Conservation (phyloP, 2,113 vertebrate genomes). For the Galeopterus variegatus region DNA sequence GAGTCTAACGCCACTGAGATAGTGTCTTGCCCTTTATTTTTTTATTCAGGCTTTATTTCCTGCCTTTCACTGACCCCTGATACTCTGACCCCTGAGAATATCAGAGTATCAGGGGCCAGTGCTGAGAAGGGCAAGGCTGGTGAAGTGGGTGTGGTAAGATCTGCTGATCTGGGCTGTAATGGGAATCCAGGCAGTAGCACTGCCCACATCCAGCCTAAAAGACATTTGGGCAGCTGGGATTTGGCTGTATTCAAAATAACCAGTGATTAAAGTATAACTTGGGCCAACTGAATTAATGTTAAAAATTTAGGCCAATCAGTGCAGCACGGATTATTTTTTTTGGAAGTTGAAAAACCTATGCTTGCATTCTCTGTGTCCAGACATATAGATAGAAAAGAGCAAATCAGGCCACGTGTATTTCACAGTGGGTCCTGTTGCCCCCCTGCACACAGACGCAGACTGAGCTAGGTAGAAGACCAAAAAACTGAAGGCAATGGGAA, state of each 20-base stretch:
- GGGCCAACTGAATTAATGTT: neutral
- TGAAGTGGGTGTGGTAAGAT: neutral
- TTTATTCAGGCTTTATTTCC: neutral
- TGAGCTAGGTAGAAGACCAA: neutral
- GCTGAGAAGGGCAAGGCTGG: neutral
- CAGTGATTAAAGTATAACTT: neutral
- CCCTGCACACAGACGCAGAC: neutral
- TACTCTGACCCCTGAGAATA: neutral
- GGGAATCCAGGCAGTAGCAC: neutral
- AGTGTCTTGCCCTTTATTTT: neutral
- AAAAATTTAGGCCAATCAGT: neutral
- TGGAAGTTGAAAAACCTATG: neutral
- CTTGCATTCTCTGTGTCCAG: neutral
- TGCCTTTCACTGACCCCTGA: neutral
- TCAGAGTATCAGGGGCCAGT: too few relatives aligned
- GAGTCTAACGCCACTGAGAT: neutral
- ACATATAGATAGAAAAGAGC: neutral
- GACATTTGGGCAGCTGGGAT: neutral
- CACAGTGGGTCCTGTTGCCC: neutral
- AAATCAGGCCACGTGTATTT: neutral
- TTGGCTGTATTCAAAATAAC: constrained; percentile 37
- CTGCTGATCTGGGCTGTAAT: neutral
- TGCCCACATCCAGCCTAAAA: neutral
- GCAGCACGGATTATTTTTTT: neutral
- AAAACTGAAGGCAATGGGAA: neutral